phyloP scores from a whole-genome alignment of 1,140 invertebrate species.

The Heliothis virescens region DNA sequence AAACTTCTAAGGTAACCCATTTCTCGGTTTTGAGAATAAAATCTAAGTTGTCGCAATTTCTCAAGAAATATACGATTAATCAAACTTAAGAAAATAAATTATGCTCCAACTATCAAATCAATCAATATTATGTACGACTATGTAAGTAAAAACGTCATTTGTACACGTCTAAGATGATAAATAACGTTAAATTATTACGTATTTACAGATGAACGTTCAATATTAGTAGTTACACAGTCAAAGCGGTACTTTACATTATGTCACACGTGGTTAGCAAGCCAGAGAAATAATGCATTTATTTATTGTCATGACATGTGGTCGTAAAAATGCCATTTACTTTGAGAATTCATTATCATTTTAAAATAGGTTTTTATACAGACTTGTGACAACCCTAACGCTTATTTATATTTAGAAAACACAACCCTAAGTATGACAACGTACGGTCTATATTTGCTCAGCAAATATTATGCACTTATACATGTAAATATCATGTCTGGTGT shows the following conservation, averaged over 20 bases:
- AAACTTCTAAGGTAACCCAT: too few relatives aligned
- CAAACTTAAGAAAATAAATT: not conserved
- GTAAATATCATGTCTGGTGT: not conserved
- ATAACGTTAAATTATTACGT: not conserved
- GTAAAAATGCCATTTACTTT: not conserved
- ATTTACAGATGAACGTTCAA: not conserved
- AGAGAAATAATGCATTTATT: not conserved
- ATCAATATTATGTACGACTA: not conserved
- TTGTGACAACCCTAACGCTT: not conserved
- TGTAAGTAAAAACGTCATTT: not conserved
- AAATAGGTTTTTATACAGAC: too few relatives aligned
- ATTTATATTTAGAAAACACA: not conserved
- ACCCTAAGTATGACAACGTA: conserved; percentile 7
- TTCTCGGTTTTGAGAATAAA: too few relatives aligned
- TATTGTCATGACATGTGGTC: not conserved
- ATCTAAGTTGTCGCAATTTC: too few relatives aligned
- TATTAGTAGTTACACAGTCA: conserved; percentile 10
- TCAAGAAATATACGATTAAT: not conserved
- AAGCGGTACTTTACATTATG: not conserved
- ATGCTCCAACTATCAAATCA: not conserved
- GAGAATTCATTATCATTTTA: too few relatives aligned
- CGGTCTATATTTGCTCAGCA: conserved; percentile 13
- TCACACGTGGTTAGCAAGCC: conserved; percentile 4
- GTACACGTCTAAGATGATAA: not conserved
- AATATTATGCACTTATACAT: conserved; percentile 2